These are phyloP conservation scores for Thalassarche chlororhynchos DNA, from an alignment of 2,113 vertebrate species.

Conservation along the genomic window DNA sequence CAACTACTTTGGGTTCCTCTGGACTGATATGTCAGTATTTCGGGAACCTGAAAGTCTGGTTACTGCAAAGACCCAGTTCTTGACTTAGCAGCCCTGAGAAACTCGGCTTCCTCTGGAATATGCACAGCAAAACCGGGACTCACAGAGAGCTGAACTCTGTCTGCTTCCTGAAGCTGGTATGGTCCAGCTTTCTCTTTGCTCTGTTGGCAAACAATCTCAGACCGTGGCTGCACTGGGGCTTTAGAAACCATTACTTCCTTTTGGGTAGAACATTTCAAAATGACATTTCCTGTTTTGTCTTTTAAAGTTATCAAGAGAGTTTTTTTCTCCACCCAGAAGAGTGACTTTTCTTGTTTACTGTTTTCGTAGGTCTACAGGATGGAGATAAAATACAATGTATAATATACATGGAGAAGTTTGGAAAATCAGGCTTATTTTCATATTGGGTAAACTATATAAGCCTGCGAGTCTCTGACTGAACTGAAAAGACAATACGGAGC, in stretches of 20 bases:
- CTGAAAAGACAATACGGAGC: not conserved
- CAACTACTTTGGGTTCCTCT: not conserved
- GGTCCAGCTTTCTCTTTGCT: not conserved
- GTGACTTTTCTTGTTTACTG: not conserved
- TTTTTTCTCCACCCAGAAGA: not conserved
- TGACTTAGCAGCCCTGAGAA: not conserved
- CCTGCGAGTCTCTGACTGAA: not conserved
- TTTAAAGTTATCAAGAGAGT: not conserved
- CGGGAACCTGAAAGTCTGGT: not conserved
- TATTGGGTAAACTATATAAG: not conserved
- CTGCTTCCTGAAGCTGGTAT: not conserved
- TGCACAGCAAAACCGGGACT: not conserved
- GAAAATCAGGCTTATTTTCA: not conserved
- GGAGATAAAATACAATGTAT: not conserved
- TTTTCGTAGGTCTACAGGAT: not conserved
- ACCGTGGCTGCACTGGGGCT: not conserved
- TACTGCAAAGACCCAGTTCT: not conserved
- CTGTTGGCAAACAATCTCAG: not conserved
- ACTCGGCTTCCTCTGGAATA: not conserved
- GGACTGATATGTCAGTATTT: not conserved
- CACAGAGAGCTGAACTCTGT: not conserved
- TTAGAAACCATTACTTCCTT: not conserved
- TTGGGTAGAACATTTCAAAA: not conserved
- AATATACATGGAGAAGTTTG: not conserved
- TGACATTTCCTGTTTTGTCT: not conserved